Base-by-base conservation (phyloP, 1,140 invertebrate species). In the Drosophila fuyamai region DNA sequence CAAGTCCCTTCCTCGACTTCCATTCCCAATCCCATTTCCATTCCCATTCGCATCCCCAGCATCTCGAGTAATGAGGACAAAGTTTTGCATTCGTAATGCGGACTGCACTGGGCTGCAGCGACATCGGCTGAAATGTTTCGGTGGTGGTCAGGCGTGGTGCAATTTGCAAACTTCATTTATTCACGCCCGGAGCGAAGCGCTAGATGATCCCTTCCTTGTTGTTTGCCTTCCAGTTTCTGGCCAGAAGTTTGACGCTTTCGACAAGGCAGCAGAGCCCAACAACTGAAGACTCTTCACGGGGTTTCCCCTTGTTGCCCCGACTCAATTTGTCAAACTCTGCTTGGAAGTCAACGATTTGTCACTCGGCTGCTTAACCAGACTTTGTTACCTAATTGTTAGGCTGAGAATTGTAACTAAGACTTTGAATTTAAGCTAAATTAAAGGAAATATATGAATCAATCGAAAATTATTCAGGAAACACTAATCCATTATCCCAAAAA, bases 141-240 rank as follows among this genome's bases (percentile, higher is more conserved):
- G 54, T 79, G 84, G 84, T 89, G 84, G 84, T 89, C 84, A 88
- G 84, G 84, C 84, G 77, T 89, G 84, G 80, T 89, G 84, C 84
- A 88, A 88, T 88, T 89, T 88, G 84, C 84, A 89, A 89, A 89
- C 84, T 89, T 89, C 84, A 89, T 89, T 89, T 89, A 89, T 89
- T 89, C 85, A 89, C 84, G 84, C 84, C 84, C 81, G 73, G 48
- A 84, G 85, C 80, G 72, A 73, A 60, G 71, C 70, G 68, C 70
- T 70, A 68, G 72, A 62, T 67, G 60, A 77, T 47, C 73, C 59
- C 54, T 47, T 38, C 40, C 53, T 70, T 76, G 78, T 85, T 85
- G 83, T 88, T 88, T 80, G 60, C 59, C 65, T 63, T 68, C 67
- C 57, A 83, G 80, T 77, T 89, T 68, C 65, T 77, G 76, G 51